These are phyloP conservation scores for Agrochola macilenta DNA, from an alignment of 2,888 invertebrate genomes.

Conservation along the genomic window DNA sequence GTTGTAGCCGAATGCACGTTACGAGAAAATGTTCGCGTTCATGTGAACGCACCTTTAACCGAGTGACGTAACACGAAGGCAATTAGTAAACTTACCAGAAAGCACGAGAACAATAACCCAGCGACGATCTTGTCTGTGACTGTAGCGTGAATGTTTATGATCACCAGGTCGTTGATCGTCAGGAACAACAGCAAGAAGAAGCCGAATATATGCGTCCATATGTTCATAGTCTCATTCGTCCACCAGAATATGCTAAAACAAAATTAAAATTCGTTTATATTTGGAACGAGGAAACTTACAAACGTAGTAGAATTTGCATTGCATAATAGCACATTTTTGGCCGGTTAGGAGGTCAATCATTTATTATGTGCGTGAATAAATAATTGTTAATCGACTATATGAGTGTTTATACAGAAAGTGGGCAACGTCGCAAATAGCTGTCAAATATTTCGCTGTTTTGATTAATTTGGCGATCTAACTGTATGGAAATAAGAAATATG, in stretches of 20 bases:
- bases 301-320: slow-evolving; percentile 40
- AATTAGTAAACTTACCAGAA: slow-evolving; percentile 92
- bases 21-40: background rate
- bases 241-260: slow-evolving; percentile 96
- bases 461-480: too few relatives aligned
- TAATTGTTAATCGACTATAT: background rate
- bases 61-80: slow-evolving; percentile 22
- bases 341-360: slow-evolving; percentile 40
- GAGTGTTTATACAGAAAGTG: too few relatives aligned
- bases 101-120: slow-evolving; percentile 95
- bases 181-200: slow-evolving; percentile 95
- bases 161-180: slow-evolving; percentile 95
- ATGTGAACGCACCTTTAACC: slow-evolving; percentile 5
- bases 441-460: too few relatives aligned
- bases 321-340: slow-evolving; percentile 41
- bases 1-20: background rate
- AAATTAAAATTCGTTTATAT: slow-evolving; percentile 47
- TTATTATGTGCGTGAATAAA: slow-evolving; percentile 14
- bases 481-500: too few relatives aligned
- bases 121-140: slow-evolving; percentile 96
- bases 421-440: too few relatives aligned
- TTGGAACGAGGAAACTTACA: slow-evolving; percentile 37
- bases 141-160: slow-evolving; percentile 95
- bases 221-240: slow-evolving; percentile 99
- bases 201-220: slow-evolving; percentile 98